phyloP scores from a whole-genome alignment of 2,113 vertebrate genomes.

The Irena cyanogastra region DNA sequence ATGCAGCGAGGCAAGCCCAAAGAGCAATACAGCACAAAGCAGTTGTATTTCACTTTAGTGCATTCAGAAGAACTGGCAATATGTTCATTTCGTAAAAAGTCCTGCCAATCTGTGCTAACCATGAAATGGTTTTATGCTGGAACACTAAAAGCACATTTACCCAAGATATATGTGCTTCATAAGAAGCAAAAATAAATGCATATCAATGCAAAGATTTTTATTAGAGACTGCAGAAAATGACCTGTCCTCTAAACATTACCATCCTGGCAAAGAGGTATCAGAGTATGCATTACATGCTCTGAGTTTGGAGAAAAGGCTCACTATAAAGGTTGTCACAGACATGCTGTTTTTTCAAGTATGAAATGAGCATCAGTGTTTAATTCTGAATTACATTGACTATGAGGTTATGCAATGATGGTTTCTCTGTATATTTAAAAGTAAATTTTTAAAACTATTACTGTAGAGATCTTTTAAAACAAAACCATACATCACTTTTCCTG shows the following conservation, averaged over 20 bases:
- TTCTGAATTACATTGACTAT: background rate
- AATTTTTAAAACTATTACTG: background rate
- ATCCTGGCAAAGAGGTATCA: background rate
- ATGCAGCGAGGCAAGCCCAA: background rate
- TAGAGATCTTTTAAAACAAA: background rate
- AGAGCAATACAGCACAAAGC: background rate
- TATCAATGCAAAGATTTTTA: background rate
- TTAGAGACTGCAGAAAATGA: background rate
- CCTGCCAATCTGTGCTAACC: background rate
- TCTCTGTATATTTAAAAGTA: background rate
- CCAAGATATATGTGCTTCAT: background rate
- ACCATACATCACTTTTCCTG: background rate
- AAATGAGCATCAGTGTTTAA: background rate
- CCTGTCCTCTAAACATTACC: background rate
- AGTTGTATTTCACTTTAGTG: background rate
- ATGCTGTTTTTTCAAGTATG: background rate
- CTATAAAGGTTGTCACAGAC: background rate
- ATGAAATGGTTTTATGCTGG: background rate
- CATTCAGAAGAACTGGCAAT: background rate
- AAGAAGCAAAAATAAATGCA: background rate
- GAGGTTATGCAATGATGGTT: background rate
- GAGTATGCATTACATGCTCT: background rate
- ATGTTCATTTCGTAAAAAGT: background rate
- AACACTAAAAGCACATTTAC: background rate
- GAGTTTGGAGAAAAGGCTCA: background rate